These are phyloP conservation scores for Lycaon pictus DNA, from an alignment of 2,113 vertebrate species.

Conservation along the genomic window DNA sequence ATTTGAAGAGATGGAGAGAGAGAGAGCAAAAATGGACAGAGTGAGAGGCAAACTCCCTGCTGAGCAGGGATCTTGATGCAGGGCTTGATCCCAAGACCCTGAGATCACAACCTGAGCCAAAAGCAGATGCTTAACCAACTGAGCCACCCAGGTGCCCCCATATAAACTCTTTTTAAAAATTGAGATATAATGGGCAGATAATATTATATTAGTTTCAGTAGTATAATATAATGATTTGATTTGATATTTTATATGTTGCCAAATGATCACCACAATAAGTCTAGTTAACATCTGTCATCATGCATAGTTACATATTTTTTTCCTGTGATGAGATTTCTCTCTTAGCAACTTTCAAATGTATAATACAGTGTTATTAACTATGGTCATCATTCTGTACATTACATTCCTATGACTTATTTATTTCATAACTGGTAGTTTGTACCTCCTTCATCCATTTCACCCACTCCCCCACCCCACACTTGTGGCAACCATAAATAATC, in stretches of 20 bases:
- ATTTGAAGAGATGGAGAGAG: too few species aligned
- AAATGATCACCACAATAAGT: neutral
- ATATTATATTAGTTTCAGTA: neutral
- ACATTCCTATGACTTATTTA: neutral
- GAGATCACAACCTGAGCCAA: too few species aligned
- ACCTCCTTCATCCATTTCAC: too few species aligned
- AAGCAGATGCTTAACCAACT: too few species aligned
- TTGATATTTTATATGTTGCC: neutral
- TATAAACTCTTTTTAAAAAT: neutral
- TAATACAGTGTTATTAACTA: neutral
- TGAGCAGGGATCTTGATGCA: too few species aligned
- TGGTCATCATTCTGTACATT: neutral
- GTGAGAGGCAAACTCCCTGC: too few species aligned
- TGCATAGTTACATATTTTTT: neutral
- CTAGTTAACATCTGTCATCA: neutral
- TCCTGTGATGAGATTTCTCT: neutral
- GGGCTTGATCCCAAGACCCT: too few species aligned
- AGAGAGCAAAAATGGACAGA: too few species aligned
- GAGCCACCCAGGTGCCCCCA: neutral
- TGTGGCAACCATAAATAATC: too few species aligned
- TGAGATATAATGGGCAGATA: neutral
- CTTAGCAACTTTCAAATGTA: neutral
- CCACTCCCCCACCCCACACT: too few species aligned
- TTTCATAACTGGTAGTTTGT: too few species aligned
- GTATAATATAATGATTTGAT: neutral